These are phyloP conservation scores for Pterocles burchelli DNA, from an alignment of 2,113 vertebrate species.

Conservation along the genomic window DNA sequence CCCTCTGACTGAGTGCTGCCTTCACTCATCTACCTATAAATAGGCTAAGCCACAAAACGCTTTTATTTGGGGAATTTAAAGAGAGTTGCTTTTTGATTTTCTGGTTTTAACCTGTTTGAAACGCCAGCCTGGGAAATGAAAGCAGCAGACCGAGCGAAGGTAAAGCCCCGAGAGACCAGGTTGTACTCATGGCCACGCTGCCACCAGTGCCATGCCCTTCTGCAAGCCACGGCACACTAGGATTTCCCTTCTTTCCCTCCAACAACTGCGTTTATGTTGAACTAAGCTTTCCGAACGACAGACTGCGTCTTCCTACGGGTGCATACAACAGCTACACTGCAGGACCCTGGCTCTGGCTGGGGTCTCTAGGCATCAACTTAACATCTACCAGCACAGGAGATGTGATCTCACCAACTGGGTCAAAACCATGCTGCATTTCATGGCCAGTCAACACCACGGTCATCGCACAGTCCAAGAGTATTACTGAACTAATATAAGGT, in stretches of 20 bases:
- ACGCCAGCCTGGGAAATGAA: background rate
- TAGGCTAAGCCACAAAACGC: background rate
- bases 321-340: background rate
- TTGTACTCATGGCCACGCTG: background rate
- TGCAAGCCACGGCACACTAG: background rate
- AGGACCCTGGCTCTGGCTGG: background rate
- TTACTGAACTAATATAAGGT: background rate
- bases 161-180: background rate
- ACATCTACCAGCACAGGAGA: background rate
- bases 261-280: background rate
- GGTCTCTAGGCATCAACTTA: background rate
- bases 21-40: constrained; percentile 42
- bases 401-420: background rate
- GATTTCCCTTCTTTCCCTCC: background rate
- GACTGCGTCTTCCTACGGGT: background rate
- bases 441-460: fast-evolving
- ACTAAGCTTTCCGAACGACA: background rate
- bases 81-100: background rate
- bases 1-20: background rate
- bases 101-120: background rate
- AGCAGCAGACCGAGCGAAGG: background rate
- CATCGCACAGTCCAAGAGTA: fast-evolving
- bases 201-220: background rate
- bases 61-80: constrained; percentile 21
- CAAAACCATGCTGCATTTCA: background rate